phyloP scores from a whole-genome alignment of 2,113 vertebrate species.

The Manacus vitellinus region DNA sequence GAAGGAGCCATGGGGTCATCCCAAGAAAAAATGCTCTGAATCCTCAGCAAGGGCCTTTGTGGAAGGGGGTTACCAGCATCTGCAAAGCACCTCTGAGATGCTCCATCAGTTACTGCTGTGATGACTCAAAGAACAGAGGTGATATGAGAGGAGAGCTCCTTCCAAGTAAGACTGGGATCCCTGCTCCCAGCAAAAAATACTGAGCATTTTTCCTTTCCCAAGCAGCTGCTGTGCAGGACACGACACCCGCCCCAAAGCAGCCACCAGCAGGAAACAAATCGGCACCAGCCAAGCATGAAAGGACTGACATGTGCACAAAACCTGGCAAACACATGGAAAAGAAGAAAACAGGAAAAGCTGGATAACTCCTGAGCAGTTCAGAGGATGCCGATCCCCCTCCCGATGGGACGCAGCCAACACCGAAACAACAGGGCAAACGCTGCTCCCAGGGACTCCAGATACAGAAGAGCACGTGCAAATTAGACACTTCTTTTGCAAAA shows the following conservation, averaged over 20 bases:
- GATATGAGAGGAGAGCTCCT: neutral
- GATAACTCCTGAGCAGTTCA: neutral
- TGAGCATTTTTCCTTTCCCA: neutral
- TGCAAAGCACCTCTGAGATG: slow-evolving; percentile 9
- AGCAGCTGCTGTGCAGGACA: neutral
- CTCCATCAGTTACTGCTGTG: neutral
- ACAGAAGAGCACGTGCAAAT: accelerated
- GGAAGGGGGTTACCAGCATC: neutral
- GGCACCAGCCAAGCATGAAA: neutral
- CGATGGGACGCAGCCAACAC: neutral
- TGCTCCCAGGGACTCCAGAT: neutral
- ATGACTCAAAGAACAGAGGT: neutral
- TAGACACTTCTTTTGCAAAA: neutral
- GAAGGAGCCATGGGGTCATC: neutral
- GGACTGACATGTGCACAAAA: neutral
- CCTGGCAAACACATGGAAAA: neutral
- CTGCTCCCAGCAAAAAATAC: accelerated
- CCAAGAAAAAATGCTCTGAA: neutral
- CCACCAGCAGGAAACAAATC: neutral
- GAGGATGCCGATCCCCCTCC: neutral
- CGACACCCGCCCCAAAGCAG: neutral
- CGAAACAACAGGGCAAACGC: neutral
- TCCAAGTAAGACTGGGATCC: neutral
- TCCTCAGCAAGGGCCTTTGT: accelerated
- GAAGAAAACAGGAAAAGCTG: slow-evolving; percentile 14